Evolutionary conservation across 2,797 vertebrate genomes (phyloP).

Genomic region (Melanotaenia parkinsoni): DNA sequence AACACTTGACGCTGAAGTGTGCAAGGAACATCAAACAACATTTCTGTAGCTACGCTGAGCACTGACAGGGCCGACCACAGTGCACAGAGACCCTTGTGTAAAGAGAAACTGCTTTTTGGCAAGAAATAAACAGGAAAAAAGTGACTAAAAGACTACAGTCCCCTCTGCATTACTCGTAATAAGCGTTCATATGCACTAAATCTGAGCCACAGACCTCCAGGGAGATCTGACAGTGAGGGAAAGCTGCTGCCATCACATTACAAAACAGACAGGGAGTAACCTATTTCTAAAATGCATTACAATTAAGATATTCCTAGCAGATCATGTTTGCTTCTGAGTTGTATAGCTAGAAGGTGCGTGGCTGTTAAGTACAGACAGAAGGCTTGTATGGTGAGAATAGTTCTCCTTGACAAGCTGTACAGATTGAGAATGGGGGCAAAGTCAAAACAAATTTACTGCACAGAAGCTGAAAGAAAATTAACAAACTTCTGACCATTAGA

Average conservation of each 20-base stretch:
- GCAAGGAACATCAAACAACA: conserved; percentile 76
- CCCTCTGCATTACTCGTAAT: conserved; percentile 40
- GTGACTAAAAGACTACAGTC: conserved; percentile 53
- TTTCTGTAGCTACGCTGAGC: conserved; percentile 59
- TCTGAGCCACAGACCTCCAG: conserved; percentile 41
- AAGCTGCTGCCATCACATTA: conserved; percentile 45
- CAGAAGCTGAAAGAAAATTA: conserved; percentile 35
- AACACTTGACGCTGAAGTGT: conserved; percentile 67
- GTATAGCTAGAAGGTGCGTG: conserved; percentile 20
- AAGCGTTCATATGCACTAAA: conserved; percentile 48
- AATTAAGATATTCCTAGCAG: conserved; percentile 32
- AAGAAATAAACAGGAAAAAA: conserved; percentile 57
- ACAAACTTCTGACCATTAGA: conserved; percentile 55
- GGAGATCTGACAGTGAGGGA: conserved; percentile 40
- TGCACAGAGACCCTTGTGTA: conserved; percentile 63
- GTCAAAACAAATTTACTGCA: conserved; percentile 21
- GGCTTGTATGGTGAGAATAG: conserved; percentile 7
- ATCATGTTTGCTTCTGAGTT: conserved; percentile 7
- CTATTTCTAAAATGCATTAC: conserved; percentile 34
- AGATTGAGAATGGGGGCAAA: conserved; percentile 6
- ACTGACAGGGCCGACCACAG: conserved; percentile 65
- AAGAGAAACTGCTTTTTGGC: conserved; percentile 54
- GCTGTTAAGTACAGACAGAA: conserved; percentile 14
- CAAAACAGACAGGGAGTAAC: conserved; percentile 36
- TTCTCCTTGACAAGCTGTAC: conserved; percentile 13